These are phyloP conservation scores for Notechis scutatus DNA, from an alignment of 2,113 vertebrate species.

Conservation along the genomic window DNA sequence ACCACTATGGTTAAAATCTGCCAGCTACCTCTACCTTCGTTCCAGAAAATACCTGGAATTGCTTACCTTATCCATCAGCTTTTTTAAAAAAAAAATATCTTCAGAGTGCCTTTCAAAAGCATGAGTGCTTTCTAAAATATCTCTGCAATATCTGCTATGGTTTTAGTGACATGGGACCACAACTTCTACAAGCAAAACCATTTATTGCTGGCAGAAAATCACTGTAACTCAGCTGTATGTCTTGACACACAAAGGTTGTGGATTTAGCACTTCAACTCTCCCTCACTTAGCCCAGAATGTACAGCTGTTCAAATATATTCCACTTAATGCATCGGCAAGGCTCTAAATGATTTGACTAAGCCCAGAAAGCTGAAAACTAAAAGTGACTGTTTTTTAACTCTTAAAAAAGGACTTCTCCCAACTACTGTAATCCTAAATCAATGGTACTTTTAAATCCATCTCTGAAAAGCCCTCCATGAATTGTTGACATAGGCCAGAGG, in stretches of 20 bases:
- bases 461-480: not conserved
- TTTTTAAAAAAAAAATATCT: not conserved
- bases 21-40: not conserved
- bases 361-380: not conserved
- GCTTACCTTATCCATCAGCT: not conserved
- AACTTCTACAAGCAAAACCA: not conserved
- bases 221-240: too few species aligned
- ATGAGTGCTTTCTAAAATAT: not conserved
- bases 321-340: not conserved
- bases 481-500: not conserved
- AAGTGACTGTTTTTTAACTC: not conserved
- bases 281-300: not conserved
- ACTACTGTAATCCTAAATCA: not conserved
- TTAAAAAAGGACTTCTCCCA: not conserved
- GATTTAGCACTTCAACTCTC: not conserved
- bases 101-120: not conserved
- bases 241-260: not conserved
- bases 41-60: not conserved
- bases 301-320: not conserved
- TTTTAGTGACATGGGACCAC: not conserved
- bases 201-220: not conserved
- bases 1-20: not conserved
- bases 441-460: not conserved
- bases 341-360: not conserved
- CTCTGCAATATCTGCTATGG: not conserved